Conservation (phyloP, 2,888 invertebrate genomes). For the Lepas anatifera region DNA sequence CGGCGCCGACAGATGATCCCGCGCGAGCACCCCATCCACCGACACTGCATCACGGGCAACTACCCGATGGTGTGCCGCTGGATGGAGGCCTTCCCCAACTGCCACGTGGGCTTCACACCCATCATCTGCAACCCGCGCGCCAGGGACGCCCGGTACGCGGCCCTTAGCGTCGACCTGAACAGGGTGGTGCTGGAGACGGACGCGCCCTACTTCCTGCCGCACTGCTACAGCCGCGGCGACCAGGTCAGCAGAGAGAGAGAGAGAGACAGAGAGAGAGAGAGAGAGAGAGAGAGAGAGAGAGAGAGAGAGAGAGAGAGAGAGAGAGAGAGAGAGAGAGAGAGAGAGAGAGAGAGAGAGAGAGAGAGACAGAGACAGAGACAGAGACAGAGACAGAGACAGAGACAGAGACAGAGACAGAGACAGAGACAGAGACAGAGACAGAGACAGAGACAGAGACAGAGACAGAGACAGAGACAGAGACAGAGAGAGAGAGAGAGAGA, state of each 20-base stretch:
- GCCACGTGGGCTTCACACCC: conserved; percentile 36
- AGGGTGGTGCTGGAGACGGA: conserved; percentile 39
- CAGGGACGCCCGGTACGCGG: conserved; percentile 30
- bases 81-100: conserved; percentile 35
- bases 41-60: conserved; percentile 37
- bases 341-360: too few species aligned
- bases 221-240: conserved; percentile 20
- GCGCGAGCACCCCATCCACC: conserved; percentile 34
- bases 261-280: too few species aligned
- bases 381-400: too few species aligned
- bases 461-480: too few species aligned
- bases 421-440: too few species aligned
- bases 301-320: too few species aligned
- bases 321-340: too few species aligned
- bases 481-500: too few species aligned
- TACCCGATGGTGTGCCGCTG: conserved; percentile 33
- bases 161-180: conserved; percentile 33
- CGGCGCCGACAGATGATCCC: conserved; percentile 29
- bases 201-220: conserved; percentile 39
- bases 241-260: background rate
- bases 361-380: too few species aligned
- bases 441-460: too few species aligned
- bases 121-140: conserved; percentile 32
- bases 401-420: too few species aligned
- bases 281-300: too few species aligned